phyloP scores from a whole-genome alignment of 1,140 invertebrate species.

The Microplitis demolitor region DNA sequence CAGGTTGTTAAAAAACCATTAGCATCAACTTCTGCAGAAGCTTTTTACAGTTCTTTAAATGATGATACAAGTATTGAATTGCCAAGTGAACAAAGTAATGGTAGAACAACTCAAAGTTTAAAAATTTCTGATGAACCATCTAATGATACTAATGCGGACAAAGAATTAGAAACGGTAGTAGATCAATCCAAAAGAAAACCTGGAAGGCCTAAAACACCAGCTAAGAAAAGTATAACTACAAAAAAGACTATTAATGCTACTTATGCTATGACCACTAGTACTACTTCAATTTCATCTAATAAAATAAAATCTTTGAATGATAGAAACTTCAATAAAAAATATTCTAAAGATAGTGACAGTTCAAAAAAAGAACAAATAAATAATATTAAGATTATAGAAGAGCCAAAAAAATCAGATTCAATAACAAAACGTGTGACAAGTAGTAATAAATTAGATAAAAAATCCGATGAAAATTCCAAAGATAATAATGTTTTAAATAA shows the following conservation, averaged over 20 bases:
- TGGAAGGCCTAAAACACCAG: no score
- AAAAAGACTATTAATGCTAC: background rate
- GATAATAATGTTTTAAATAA: background rate
- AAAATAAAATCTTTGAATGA: background rate
- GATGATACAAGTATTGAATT: constrained; percentile 16
- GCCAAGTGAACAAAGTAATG: background rate
- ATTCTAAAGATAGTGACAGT: no score
- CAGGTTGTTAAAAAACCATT: constrained; percentile 28
- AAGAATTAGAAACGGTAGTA: background rate
- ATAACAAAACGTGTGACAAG: background rate
- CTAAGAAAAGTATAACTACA: background rate
- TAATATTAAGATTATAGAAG: background rate
- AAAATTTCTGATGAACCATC: no score
- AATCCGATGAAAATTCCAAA: background rate
- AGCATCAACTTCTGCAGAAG: constrained; percentile 20
- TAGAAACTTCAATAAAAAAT: background rate
- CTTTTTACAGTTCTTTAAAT: constrained; percentile 29
- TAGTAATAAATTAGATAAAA: background rate
- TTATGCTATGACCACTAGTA: background rate
- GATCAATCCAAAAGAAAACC: background rate
- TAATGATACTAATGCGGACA: background rate
- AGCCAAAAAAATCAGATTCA: background rate
- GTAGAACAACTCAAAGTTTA: no score
- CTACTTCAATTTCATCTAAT: background rate
- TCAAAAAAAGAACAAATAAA: background rate